Evolutionary conservation across 2,888 invertebrate species (phyloP).

Genomic region (Ellobium chinense): DNA sequence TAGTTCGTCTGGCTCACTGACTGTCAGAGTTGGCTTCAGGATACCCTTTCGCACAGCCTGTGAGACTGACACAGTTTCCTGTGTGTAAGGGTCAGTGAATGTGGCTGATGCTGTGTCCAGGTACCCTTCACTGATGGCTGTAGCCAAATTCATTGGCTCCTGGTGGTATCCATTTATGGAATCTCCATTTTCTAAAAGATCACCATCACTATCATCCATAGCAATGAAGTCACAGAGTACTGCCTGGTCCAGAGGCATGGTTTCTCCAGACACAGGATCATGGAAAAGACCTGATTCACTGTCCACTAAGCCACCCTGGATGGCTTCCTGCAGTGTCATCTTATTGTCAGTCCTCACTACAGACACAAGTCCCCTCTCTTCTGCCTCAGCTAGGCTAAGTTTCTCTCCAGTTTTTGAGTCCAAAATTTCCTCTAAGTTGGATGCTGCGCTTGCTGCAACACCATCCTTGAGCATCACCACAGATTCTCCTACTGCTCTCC

Average conservation of each 20-base stretch:
- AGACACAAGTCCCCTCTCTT: constrained; percentile 52
- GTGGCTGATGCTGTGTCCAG: constrained; percentile 61
- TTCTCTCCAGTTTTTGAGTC: constrained; percentile 55
- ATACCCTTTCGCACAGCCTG: constrained; percentile 80
- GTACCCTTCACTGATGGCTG: constrained; percentile 59
- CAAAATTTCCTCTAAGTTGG: constrained; percentile 49
- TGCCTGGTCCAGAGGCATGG: constrained; percentile 68
- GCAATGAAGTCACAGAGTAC: constrained; percentile 41
- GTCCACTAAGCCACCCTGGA: constrained; percentile 85
- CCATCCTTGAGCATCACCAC: constrained; percentile 69
- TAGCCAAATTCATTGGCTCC: constrained; percentile 57
- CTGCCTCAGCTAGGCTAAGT: constrained; percentile 54
- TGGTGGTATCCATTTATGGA: constrained; percentile 19
- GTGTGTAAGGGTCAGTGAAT: constrained; percentile 60
- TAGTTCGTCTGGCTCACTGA: constrained; percentile 38
- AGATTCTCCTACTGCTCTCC: constrained; percentile 56
- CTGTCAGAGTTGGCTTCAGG: constrained; percentile 53
- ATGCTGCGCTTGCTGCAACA: constrained; percentile 48
- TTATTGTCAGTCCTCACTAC: constrained; percentile 90
- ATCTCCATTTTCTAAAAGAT: constrained; percentile 80
- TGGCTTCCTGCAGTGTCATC: constrained; percentile 84
- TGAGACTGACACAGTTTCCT: constrained; percentile 79
- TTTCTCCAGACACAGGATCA: constrained; percentile 63
- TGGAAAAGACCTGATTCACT: constrained; percentile 63
- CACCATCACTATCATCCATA: constrained; percentile 79